Evolutionary conservation across 1,140 invertebrate genomes (phyloP), one percentile per base, ranked within the genome.

Genomic region (Nylanderia fulva): DNA sequence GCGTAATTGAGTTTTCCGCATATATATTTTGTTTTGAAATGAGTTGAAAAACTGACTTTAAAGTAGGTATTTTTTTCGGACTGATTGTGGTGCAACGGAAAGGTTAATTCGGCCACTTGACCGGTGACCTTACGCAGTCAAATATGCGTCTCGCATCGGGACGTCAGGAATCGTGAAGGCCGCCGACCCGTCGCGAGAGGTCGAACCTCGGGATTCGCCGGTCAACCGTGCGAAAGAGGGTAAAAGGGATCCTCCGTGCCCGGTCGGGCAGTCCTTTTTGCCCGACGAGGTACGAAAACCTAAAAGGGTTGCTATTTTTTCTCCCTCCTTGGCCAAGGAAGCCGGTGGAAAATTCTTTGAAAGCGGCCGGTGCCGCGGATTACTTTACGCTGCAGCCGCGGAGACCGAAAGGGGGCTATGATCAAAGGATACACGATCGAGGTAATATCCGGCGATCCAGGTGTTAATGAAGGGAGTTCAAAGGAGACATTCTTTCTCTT

Each of bases 391-490:
- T 45, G 61, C 64, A 66, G 75, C 72, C 63, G 84, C 33, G 56
- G 58, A 42, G 60, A 80, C 75, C 69, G 72, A 79, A 79, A 69
- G 69, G 45, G 76, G 66, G 84, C 77, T 88, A 15, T 48, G 84
- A 88, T 90, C 88, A 89, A 89, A 90, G 87, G 84, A 89, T 45
- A 52, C n/a, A n/a, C 66, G 77, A 87, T 86, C 74, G 60, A 80
- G 71, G 61, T 87, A 85, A 84, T 86, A 80, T 85, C 75, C 56
- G 75, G 48, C 69, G 79, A 87, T 83, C 71, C 88, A 89, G 88
- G 86, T 89, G 88, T 90, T 90, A 89, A 89, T 85, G 86, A 89
- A 86, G 88, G 48, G 54, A 86, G 88, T 69, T 90, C 88, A 90
- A 90, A 90, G 86, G 58, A 83, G 71, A 54, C 60, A 42, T n/a